phyloP scores from a whole-genome alignment of 2,888 invertebrate species.

The Dicycla oo region DNA sequence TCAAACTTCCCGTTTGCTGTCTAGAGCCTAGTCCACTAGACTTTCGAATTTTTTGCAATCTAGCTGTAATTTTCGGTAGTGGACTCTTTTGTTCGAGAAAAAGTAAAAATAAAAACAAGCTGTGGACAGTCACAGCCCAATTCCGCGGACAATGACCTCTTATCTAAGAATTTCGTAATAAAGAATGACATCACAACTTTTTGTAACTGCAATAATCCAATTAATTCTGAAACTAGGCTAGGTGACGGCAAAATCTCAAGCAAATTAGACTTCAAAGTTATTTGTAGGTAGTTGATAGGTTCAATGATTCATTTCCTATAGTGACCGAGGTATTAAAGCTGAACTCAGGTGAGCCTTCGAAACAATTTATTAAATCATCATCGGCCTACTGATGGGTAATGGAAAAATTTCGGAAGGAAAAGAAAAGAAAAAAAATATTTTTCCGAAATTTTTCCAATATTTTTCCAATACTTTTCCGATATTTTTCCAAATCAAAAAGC shows the following conservation, averaged over 20 bases:
- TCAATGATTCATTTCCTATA: not conserved
- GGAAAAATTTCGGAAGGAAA: too few species aligned
- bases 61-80: slow-evolving; percentile 37
- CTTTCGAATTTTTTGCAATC: slow-evolving; percentile 44
- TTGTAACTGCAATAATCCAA: slow-evolving; percentile 26
- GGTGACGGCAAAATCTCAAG: not conserved
- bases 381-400: too few species aligned
- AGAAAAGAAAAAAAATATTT: too few species aligned
- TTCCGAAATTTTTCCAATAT: too few species aligned
- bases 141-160: slow-evolving; percentile 16
- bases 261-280: not conserved
- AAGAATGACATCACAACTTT: slow-evolving; percentile 19
- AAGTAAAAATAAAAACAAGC: not conserved
- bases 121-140: slow-evolving; percentile 2
- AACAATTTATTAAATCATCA: too few species aligned
- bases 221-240: slow-evolving; percentile 8
- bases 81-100: slow-evolving; percentile 21
- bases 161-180: slow-evolving; percentile 45
- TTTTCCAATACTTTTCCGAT: too few species aligned
- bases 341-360: too few species aligned
- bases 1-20: slow-evolving; percentile 9
- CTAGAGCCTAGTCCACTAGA: slow-evolving; percentile 3
- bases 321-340: not conserved
- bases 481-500: too few species aligned
- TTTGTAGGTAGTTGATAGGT: not conserved